Evolutionary conservation across 2,113 vertebrate genomes (phyloP), one percentile per base, ranked within the genome.

Genomic region (Protomyctophum bolini): DNA sequence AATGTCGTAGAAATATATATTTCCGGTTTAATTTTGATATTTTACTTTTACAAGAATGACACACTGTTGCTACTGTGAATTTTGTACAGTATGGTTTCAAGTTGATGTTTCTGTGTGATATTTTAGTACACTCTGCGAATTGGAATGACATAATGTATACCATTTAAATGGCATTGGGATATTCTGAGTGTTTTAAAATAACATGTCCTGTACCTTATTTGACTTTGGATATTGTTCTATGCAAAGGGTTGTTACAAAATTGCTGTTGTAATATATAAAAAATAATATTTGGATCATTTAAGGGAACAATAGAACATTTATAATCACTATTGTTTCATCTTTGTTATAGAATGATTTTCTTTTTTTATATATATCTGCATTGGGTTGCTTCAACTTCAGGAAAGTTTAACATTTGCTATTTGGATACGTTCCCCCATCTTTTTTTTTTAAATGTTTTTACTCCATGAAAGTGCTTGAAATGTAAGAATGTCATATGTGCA

Each of bases 51-150:
- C 8, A 48, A n/a, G 21, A 29, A 49, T 57, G 9, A 63, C 12
- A 57, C 12, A 11, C 33, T 57, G 9, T 54, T 49, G 33, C 10
- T 48, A 51, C 12, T 54, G n/a, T 12, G 29, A 54, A 63, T 10
- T 52, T 86, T 78, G 6, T 59, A 56, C 54, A 66, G 70, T 68
- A 57, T 73, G 29, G 71, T 79, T 66, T 76, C 48, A 62, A 29
- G 10, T 58, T 63, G 8, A 70, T 58, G 45, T 41, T 33, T 55
- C 50, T 69, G 50, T 58, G n/a, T 64, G 58, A 73, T 58, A 47
- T 29, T 56, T 69, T 7, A 29, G 10, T 55, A 63, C 33, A 29
- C 45, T 67, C 41, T 41, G 7, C 54, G 58, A 67, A 59, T 10
- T 62, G 9, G 14, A 57, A 28, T 41, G 15, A 14, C 3, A 21